These are phyloP conservation scores for Chrysina gloriosa DNA, from an alignment of 2,888 invertebrate species.

Conservation along the genomic window DNA sequence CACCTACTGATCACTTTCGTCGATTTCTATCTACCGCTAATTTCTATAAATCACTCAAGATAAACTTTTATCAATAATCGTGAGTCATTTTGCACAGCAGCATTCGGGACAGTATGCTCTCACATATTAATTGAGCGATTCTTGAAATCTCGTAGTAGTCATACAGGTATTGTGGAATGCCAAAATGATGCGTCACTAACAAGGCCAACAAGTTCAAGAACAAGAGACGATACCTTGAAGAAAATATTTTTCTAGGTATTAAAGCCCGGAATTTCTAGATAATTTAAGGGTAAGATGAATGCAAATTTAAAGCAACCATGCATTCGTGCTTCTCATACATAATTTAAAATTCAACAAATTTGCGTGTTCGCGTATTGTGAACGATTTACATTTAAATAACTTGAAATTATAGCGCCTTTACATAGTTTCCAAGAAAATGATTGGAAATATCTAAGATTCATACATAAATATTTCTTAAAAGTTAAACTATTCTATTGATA, in stretches of 20 bases:
- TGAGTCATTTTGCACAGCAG: constrained; percentile 16
- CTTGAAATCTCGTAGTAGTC: constrained; percentile 32
- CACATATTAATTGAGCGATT: neutral
- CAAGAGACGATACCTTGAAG: too few species aligned
- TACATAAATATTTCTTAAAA: too few species aligned
- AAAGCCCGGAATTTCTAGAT: neutral
- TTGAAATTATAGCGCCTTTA: too few species aligned
- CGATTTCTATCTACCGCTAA: neutral
- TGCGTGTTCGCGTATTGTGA: too few species aligned
- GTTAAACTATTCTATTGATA: too few species aligned
- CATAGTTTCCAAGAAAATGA: too few species aligned
- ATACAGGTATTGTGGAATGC: constrained; percentile 20
- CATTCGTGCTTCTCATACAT: too few species aligned
- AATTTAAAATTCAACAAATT: too few species aligned
- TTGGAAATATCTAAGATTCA: too few species aligned
- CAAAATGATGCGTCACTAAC: constrained; percentile 9
- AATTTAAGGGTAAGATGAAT: neutral
- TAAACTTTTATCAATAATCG: neutral
- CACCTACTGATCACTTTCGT: neutral
- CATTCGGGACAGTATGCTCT: constrained; percentile 9
- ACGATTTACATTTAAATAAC: too few species aligned
- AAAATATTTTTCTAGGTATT: neutral
- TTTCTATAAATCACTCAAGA: too few species aligned
- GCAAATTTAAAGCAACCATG: neutral
- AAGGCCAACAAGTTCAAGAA: constrained; percentile 25